Evolutionary conservation across 2,113 vertebrate genomes (phyloP), one percentile per base, ranked within the genome.

Genomic region (Callospermophilus lateralis): DNA sequence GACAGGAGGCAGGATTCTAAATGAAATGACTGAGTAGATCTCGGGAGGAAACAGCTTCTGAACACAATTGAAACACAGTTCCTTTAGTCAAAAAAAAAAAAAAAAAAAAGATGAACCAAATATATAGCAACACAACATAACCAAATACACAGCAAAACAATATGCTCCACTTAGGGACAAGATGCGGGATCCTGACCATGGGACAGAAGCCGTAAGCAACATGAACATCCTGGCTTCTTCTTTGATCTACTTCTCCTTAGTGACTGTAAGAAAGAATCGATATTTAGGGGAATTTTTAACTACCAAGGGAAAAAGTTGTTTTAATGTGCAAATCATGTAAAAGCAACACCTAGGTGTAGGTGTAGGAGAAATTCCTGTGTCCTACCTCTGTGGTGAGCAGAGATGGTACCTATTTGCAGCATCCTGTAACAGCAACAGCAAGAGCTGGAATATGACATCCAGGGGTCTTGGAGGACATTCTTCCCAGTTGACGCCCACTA

Each of bases 201-300:
- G 70, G 2, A n/a, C 15, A 0, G 45, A 34, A 10, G 6, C 11
- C n/a, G 42, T 6, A 17, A 51, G 37, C 5, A 48, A 17, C 7
- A 17, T 32, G 8, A 28, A 8, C 7, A 22, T 32, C 34, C 16
- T 8, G 22, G 48, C 20, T 3, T 28, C 30, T 15, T 61, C 30
- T 19, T 61, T 12, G 8, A 61, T 68, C 72, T 76, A 30, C 17
- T 17, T 92, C n/a, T 58, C 9, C 1, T n/a, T 0, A 1, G 22
- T 73, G 34, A 2, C 68, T 58, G 6, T 48, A 30, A 68, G 55
- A 30, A 48, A 84, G 17, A 80, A 53, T 6, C 39, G 55, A 26
- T 51, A 61, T 94, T 51, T 39, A 45, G 67, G 84, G 63, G 45
- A 89, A 39, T 42, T 55, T 93, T 78, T 39, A 84, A 58, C 15